These are phyloP conservation scores for Polyergus mexicanus DNA, from an alignment of 1,140 invertebrate genomes.

Conservation along the genomic window DNA sequence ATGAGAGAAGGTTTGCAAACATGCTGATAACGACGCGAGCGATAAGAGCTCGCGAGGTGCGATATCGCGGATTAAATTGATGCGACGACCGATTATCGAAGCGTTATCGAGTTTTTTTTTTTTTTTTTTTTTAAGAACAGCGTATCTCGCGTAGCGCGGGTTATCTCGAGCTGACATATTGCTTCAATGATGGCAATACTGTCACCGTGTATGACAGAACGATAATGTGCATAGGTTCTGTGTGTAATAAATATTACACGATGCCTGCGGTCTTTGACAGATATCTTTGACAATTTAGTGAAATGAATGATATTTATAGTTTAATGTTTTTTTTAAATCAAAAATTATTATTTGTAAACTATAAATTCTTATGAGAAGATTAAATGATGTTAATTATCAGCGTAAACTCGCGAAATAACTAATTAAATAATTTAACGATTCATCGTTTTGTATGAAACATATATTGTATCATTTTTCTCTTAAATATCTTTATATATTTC, in stretches of 20 bases:
- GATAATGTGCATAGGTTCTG: background rate
- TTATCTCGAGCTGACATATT: conserved; percentile 38
- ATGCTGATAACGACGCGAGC: conserved; percentile 11
- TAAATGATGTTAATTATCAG: no score
- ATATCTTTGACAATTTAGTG: background rate
- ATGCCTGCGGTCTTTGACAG: conserved; percentile 4
- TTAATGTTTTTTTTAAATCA: background rate
- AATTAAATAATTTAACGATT: background rate
- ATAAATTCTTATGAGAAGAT: background rate
- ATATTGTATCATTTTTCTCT: no score
- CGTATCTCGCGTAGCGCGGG: background rate
- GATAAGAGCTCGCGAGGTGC: conserved; percentile 5
- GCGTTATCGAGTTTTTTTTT: background rate
- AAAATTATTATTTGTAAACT: background rate
- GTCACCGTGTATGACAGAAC: background rate
- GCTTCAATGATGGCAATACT: background rate
- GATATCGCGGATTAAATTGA: conserved; percentile 17
- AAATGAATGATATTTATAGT: background rate
- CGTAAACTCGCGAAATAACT: background rate
- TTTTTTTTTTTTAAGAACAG: background rate
- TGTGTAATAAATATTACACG: conserved; percentile 2
- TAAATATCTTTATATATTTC: no score
- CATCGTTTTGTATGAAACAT: no score
- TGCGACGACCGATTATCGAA: background rate
- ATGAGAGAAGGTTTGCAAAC: conserved; percentile 4